Evolutionary conservation across 2,797 vertebrate genomes (phyloP).

Genomic region (Melanogrammus aeglefinus): DNA sequence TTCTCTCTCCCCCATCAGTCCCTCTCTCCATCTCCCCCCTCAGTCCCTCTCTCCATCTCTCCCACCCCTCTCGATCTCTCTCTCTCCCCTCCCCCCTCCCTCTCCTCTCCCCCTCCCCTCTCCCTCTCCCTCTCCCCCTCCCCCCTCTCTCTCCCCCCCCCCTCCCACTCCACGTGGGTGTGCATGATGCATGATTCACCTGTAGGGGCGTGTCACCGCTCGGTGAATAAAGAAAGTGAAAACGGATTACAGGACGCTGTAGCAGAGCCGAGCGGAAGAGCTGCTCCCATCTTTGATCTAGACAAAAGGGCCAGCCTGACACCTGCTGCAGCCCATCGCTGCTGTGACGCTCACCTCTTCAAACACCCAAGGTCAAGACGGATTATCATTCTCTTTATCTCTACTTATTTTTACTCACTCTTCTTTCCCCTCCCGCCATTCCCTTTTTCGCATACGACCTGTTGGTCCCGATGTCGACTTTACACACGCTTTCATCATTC

Average conservation of each 20-base stretch:
- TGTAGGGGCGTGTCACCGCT: neutral
- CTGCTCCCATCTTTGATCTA: neutral
- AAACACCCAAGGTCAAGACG: neutral
- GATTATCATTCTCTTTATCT: neutral
- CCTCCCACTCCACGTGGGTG: neutral
- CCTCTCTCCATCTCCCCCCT: neutral
- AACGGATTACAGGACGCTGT: neutral
- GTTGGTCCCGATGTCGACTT: neutral
- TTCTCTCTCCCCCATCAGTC: neutral
- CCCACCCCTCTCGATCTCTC: neutral
- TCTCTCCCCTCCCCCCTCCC: neutral
- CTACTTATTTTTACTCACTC: neutral
- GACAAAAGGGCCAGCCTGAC: neutral
- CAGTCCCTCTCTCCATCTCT: neutral
- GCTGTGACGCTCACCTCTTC: neutral
- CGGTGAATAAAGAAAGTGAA: neutral
- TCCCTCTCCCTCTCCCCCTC: neutral
- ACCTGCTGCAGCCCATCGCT: neutral
- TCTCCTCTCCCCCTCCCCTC: neutral
- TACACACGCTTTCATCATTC: neutral
- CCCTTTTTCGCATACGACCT: neutral
- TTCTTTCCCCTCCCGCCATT: neutral
- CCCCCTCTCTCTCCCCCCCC: neutral
- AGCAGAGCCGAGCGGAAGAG: neutral
- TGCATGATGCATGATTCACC: neutral